Conservation (phyloP, 2,113 vertebrate species). For the Alethe castanea region DNA sequence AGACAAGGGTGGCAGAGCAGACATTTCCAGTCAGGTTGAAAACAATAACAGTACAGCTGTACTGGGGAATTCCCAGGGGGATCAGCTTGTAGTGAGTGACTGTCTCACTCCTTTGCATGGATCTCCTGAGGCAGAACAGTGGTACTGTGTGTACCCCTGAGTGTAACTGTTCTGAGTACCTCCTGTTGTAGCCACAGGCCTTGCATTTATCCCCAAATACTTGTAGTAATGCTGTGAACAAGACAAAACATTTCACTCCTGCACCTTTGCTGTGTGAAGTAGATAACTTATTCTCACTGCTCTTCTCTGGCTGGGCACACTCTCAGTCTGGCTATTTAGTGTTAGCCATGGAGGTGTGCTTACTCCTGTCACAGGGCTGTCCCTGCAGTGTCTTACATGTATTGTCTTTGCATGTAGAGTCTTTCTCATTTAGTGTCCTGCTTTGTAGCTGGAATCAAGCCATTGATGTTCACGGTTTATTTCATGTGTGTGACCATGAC, state of each 20-base stretch:
- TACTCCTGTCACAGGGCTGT: background rate
- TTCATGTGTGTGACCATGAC: background rate
- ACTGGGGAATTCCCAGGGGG: background rate
- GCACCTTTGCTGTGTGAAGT: background rate
- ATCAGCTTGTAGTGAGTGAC: background rate
- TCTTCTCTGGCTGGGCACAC: background rate
- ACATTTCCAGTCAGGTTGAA: background rate
- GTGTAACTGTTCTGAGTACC: background rate
- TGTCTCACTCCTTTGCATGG: background rate
- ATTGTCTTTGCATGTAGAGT: background rate
- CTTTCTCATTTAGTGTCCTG: background rate
- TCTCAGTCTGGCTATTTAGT: background rate
- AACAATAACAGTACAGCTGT: background rate
- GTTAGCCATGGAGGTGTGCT: background rate
- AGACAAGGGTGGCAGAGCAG: background rate
- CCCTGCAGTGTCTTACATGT: background rate
- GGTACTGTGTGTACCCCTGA: background rate
- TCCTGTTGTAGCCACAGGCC: background rate
- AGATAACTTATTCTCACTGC: background rate
- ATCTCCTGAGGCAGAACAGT: background rate
- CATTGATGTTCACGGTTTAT: background rate
- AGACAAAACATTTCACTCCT: background rate
- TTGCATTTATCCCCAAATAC: background rate
- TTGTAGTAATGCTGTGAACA: background rate
- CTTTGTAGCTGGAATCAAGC: background rate